phyloP scores from a whole-genome alignment of 2,113 vertebrate genomes.

The Pholis gunnellus region DNA sequence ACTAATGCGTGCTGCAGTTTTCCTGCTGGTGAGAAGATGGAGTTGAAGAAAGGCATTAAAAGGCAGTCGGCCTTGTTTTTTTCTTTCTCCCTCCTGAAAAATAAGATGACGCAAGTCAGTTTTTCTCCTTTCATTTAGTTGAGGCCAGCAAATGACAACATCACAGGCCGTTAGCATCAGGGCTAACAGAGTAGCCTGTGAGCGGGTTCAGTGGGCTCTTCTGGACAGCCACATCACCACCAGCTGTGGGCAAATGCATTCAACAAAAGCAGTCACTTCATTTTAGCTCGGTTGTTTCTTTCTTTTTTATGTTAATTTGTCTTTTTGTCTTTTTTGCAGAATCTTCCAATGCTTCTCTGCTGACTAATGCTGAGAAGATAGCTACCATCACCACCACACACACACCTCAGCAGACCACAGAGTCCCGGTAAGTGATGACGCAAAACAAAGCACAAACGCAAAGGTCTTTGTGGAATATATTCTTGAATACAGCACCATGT shows the following conservation, averaged over 20 bases:
- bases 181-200: conserved; percentile 51
- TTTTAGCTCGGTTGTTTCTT: background rate
- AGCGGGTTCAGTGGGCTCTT: conserved; percentile 40
- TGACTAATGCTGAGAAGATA: conserved; percentile 98
- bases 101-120: conserved; percentile 4
- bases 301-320: background rate
- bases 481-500: background rate
- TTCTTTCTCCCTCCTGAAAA: conserved; percentile 4
- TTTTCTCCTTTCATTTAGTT: conserved; percentile 22
- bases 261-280: conserved; percentile 18
- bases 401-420: conserved; percentile 88
- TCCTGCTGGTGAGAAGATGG: conserved; percentile 7
- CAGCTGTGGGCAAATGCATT: conserved; percentile 29
- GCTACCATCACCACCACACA: conserved; percentile 98
- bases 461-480: too few relatives aligned
- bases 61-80: conserved; percentile 29
- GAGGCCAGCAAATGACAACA: conserved; percentile 66
- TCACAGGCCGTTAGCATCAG: conserved; percentile 70
- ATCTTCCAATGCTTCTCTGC: conserved; percentile 94
- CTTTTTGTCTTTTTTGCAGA: conserved; percentile 81
- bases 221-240: conserved; percentile 38
- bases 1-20: conserved; percentile 15
- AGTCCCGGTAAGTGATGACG: conserved; percentile 86
- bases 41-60: conserved; percentile 31
- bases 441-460: background rate